Conservation (phyloP, 2,888 invertebrate genomes). For the Atethmia centrago region DNA sequence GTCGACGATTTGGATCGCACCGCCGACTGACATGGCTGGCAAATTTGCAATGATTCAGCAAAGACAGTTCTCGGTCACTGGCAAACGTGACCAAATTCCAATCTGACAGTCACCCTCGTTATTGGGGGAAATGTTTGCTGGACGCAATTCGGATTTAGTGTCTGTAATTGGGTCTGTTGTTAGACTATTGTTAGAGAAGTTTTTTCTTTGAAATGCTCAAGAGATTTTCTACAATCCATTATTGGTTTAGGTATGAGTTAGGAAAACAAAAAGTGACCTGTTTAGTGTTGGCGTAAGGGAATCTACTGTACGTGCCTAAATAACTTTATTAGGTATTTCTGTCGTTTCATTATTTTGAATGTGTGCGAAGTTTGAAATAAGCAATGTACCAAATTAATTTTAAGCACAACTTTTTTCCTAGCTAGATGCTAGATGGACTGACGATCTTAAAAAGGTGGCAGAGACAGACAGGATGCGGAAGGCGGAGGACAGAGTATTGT, state of each 20-base stretch:
- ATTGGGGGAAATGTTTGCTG: constrained; percentile 41
- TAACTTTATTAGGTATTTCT: neutral
- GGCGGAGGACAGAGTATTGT: no score
- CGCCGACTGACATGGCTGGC: constrained; percentile 43
- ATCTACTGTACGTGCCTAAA: no score
- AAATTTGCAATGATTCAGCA: constrained; percentile 43
- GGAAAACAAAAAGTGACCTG: neutral
- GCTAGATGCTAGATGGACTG: no score
- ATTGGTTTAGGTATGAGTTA: neutral
- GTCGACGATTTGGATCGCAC: constrained; percentile 42
- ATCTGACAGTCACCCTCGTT: constrained; percentile 43
- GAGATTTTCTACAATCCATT: neutral
- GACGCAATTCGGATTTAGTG: constrained; percentile 26
- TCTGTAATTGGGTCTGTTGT: constrained; percentile 30
- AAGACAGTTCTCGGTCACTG: constrained; percentile 16
- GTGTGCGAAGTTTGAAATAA: neutral
- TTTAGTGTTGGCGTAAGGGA: neutral
- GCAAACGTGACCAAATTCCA: constrained; percentile 59
- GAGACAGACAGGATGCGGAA: no score
- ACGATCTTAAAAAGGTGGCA: no score
- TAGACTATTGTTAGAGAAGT: neutral
- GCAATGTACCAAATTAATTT: neutral
- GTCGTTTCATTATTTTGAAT: neutral
- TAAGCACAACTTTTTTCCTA: no score
- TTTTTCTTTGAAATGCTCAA: neutral